Evolutionary conservation across 1,140 invertebrate species (phyloP), one percentile per base, ranked within the genome.

Genomic region (Hestina assimilis): DNA sequence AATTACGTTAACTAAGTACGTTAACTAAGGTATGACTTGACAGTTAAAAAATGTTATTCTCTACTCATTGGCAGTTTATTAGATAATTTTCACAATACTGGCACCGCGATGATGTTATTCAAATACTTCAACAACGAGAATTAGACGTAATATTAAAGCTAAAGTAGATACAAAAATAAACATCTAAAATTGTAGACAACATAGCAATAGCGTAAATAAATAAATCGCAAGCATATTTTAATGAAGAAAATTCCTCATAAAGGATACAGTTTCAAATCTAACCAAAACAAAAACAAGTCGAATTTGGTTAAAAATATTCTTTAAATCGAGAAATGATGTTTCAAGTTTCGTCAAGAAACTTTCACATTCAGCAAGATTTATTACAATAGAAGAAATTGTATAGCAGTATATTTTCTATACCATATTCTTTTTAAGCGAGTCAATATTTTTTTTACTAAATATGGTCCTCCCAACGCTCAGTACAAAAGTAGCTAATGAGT

Each of bases 401-500:
- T 54, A 54, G 24, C 20, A 33, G 26, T 46, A 29, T 29, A 46
- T 8, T 19, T 46, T 31, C 26, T 29, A 46, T 38, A 54, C 7
- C 15, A 20, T 31, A 31, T 20, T 48, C 28, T 28, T 48, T 35
- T n/a, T 50, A 35, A 50, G 54, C 40, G 42, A 61, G 21, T 19
- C 38, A 45, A 51, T 41, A 53, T 52, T 58, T 58, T 52, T 64
- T n/a, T n/a, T n/a, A n/a, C n/a, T 63, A 35, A 68, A 74, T 48
- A 66, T 87, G 83, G 81, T 84, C 83, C 80, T 75, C 75, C 75
- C 69, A 81, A 76, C 75, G 73, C 71, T 73, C 74, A 66, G 75
- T 83, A 81, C 75, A 81, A 79, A 73, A 72, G 69, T 76, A 72
- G 76, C 72, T 69, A 84, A 82, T 76, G 73, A 83, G 71, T 81